These are phyloP conservation scores for Loriculus beryllinus DNA, from an alignment of 2,797 vertebrate genomes.

Conservation along the genomic window DNA sequence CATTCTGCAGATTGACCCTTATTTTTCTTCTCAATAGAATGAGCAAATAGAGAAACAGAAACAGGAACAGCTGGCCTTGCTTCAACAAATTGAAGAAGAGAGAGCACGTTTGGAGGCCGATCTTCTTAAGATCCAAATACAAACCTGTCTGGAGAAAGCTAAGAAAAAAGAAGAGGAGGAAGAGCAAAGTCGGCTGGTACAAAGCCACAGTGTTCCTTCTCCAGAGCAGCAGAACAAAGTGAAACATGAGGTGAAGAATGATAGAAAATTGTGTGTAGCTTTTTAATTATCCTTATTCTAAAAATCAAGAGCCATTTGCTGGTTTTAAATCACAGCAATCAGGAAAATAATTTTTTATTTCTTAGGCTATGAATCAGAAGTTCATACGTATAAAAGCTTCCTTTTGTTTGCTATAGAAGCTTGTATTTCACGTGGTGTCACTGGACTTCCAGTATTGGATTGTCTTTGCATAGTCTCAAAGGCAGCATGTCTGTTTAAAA, in stretches of 20 bases:
- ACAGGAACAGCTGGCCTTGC: slow-evolving; percentile 82
- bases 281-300: background rate
- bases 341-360: background rate
- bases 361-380: background rate
- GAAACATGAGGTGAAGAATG: slow-evolving; percentile 42
- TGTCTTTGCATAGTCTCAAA: background rate
- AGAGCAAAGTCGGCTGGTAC: slow-evolving; percentile 5
- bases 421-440: background rate
- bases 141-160: slow-evolving; percentile 54
- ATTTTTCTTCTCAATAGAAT: slow-evolving; percentile 74
- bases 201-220: background rate
- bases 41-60: slow-evolving; percentile 84
- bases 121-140: slow-evolving; percentile 75
- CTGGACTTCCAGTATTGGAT: background rate
- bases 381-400: background rate
- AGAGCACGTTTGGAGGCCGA: slow-evolving; percentile 79
- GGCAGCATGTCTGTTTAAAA: background rate
- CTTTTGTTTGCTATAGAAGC: background rate
- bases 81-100: slow-evolving; percentile 86
- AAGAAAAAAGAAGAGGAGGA: slow-evolving; percentile 49
- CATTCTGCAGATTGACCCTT: background rate
- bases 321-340: background rate
- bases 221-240: background rate
- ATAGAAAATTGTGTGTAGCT: background rate
- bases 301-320: background rate